These are phyloP conservation scores for Grantiella picta DNA, from an alignment of 2,113 vertebrate genomes.

Conservation along the genomic window DNA sequence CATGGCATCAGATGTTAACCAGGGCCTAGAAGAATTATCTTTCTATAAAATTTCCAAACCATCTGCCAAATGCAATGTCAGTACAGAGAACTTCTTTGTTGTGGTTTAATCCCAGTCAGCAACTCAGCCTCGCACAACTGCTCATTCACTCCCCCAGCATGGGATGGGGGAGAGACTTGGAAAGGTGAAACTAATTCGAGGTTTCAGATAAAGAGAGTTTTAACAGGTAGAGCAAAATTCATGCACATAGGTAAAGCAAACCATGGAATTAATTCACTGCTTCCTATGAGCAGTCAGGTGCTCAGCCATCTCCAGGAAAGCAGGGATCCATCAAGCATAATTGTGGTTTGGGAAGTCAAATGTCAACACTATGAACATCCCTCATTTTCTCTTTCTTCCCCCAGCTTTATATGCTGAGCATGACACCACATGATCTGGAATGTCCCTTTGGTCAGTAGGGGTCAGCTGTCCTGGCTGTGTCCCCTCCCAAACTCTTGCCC, in stretches of 20 bases:
- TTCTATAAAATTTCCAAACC: constrained; percentile 20
- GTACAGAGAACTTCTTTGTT: background rate
- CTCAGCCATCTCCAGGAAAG: background rate
- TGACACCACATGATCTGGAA: background rate
- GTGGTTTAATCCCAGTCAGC: background rate
- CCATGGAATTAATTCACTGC: background rate
- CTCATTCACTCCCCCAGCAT: background rate
- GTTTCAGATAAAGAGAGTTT: background rate
- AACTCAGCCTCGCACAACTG: background rate
- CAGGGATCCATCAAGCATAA: background rate
- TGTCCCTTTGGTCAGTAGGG: background rate
- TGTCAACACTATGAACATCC: accelerated
- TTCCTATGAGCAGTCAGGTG: background rate
- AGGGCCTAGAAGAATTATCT: background rate
- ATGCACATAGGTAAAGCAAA: background rate
- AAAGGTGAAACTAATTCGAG: background rate
- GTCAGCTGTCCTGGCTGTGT: background rate
- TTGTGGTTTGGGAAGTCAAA: background rate
- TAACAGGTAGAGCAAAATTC: background rate
- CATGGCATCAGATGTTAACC: background rate
- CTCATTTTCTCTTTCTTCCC: background rate
- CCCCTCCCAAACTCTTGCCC: background rate
- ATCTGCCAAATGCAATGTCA: background rate
- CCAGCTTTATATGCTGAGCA: background rate
- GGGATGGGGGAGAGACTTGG: background rate